Percentiles rank a stretch among this genome's conserved stretches.
Conservation (phyloP, 2,888 invertebrate species). For the Trisateles emortualis region DNA sequence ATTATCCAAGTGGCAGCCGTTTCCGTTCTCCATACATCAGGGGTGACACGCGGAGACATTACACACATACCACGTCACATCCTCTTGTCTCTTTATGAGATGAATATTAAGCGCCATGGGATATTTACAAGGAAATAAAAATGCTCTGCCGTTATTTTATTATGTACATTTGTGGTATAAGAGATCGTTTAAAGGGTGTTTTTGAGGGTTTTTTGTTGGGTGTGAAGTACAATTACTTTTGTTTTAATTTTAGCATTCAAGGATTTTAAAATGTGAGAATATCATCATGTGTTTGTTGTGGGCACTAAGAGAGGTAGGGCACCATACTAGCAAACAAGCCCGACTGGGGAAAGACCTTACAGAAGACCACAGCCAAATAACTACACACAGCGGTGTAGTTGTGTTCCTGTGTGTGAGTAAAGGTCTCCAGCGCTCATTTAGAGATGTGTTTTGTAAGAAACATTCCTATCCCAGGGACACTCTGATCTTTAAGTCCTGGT, state of each 20-base stretch:
- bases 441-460: too few relatives aligned
- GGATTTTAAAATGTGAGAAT: too few relatives aligned
- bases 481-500: too few relatives aligned
- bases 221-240: neutral
- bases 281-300: too few relatives aligned
- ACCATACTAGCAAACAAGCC: too few relatives aligned
- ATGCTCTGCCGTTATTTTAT: slow-evolving; percentile 48
- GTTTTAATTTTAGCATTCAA: neutral
- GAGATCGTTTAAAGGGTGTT: slow-evolving; percentile 15
- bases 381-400: too few relatives aligned
- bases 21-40: slow-evolving; percentile 29
- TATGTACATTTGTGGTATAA: slow-evolving; percentile 30
- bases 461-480: too few relatives aligned
- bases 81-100: slow-evolving; percentile 70
- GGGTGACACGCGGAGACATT: slow-evolving; percentile 15
- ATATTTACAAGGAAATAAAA: slow-evolving; percentile 66
- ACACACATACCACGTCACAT: slow-evolving; percentile 65
- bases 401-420: too few relatives aligned
- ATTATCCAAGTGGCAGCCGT: slow-evolving; percentile 4
- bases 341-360: too few relatives aligned
- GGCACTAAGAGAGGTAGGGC: too few relatives aligned
- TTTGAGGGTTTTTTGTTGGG: slow-evolving; percentile 4
- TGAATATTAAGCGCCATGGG: slow-evolving; percentile 75
- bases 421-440: too few relatives aligned
- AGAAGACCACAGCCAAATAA: too few relatives aligned